A percentile compares a stretch with the other conserved stretches of the same genome.
Conservation (phyloP, 30 jellyfish, hydroid and myxozoan genomes). For the Clytia hemisphaerica region DNA sequence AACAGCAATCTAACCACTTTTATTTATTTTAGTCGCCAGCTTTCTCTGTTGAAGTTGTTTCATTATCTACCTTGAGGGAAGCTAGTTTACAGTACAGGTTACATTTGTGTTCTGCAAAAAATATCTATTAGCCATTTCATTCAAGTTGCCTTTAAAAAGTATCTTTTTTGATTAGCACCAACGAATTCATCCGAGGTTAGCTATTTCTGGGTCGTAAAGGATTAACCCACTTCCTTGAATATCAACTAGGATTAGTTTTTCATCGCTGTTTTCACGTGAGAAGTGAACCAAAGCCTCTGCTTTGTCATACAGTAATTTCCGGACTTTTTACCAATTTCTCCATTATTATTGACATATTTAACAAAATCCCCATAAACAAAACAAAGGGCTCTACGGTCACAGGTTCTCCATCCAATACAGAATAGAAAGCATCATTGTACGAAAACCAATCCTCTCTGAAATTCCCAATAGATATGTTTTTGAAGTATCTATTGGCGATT, state of each 20-base stretch:
- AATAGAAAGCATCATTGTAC: background rate
- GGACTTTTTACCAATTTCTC: background rate
- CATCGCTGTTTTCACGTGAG: background rate
- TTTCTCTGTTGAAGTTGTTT: too few relatives aligned
- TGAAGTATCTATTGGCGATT: background rate
- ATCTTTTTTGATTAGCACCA: too few relatives aligned
- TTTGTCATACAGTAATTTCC: slow-evolving; percentile 1
- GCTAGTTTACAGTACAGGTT: too few relatives aligned
- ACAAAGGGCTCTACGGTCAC: slow-evolving; percentile 26
- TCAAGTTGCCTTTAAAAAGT: too few relatives aligned
- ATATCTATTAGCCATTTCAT: too few relatives aligned
- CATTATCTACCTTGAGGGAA: too few relatives aligned
- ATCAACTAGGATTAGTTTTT: slow-evolving; percentile 4
- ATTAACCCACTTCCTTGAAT: background rate
- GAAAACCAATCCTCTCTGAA: background rate
- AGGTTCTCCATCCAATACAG: slow-evolving; percentile 4
- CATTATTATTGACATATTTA: slow-evolving; percentile 22
- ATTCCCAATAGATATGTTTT: background rate
- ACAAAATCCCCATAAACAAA: slow-evolving; percentile 19
- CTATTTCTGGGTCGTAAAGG: slow-evolving; percentile 16
- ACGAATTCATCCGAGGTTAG: background rate
- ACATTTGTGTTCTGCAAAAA: too few relatives aligned
- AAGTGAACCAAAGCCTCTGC: slow-evolving; percentile 25
- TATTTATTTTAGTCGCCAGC: too few relatives aligned
- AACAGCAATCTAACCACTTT: too few relatives aligned